Base-by-base conservation (phyloP, 2,113 vertebrate genomes). In the Aramus guarauna region DNA sequence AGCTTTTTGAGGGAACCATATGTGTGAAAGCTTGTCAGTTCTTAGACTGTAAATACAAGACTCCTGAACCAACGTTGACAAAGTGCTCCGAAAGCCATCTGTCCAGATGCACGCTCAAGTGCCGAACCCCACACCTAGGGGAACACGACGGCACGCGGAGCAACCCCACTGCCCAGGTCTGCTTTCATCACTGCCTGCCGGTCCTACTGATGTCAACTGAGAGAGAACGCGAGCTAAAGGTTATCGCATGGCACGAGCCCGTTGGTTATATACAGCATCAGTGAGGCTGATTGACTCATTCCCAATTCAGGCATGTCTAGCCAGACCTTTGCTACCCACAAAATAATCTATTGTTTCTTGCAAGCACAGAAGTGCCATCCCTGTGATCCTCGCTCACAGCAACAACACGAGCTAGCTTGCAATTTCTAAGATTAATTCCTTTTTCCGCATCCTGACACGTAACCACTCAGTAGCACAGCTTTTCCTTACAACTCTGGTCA, bases 91-190 rank as follows among this genome's bases (percentile, higher is more conserved):
- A 17, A 55, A 68, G 64, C 55, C 37, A 26, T 74, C 76, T 37
- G n/a, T 48, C 47, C 34, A 39, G 5, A 10, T 63, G 76, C 2
- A 10, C 26, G 0, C 67, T 6, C 13, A 1, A 14, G 69, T 11
- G 37, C 71, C 1, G 0, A 83, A 45, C 30, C n/a, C 68, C 52
- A 60, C 55, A 27, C 5, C 34, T 16, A 34, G 30, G 81, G 83
- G 26, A 92, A 29, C 53, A 20, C 5, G 0, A 50, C 72, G 63
- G 67, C 19, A 23, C 6, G 1, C 43, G 69, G 45, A 45, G 56
- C 26, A 45, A 13, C 12, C 60, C 66, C 73, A 55, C 55, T 23
- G 27, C 21, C 73, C 32, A 5, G 48, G 26, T n/a, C 62, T 5
- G 6, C 48, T 60, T 53, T 37, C 75, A 18, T 37, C 82, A 32